Percentiles rank a stretch among this genome's conserved stretches.
Conservation (phyloP, 1,140 invertebrate species). For the Lepidurus couesii region DNA sequence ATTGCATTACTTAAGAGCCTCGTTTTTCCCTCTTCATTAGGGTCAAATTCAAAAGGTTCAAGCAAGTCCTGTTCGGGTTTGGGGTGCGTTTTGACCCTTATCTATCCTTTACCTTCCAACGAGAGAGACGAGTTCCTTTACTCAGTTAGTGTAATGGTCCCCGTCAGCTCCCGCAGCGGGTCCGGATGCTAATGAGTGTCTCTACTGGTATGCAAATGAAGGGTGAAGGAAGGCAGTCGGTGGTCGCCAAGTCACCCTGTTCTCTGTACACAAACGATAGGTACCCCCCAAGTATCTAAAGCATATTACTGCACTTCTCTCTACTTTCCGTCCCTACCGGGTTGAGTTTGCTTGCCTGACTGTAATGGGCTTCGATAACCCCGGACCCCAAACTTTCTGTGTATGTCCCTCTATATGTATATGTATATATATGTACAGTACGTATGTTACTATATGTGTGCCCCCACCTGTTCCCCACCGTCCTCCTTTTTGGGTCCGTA, state of each 20-base stretch:
- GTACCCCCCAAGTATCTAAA: neutral
- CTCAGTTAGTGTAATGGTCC: neutral
- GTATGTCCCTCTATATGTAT: neutral
- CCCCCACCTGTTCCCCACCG: neutral
- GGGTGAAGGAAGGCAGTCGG: neutral
- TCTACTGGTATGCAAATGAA: constrained; percentile 19
- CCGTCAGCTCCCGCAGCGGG: neutral
- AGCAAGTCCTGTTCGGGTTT: neutral
- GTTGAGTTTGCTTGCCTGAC: neutral
- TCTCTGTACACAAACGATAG: neutral
- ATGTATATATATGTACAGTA: neutral
- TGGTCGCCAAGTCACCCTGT: neutral
- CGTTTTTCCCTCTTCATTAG: neutral
- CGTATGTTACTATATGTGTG: constrained; percentile 4
- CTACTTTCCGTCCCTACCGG: neutral
- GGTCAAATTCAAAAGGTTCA: neutral
- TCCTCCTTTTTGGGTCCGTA: neutral
- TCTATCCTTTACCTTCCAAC: too few relatives aligned
- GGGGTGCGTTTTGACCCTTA: neutral
- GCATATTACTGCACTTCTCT: neutral
- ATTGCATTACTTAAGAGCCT: neutral
- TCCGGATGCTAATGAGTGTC: constrained; percentile 8
- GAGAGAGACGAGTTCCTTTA: neutral
- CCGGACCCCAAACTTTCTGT: neutral
- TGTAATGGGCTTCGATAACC: neutral